Evolutionary conservation across 1,140 invertebrate genomes (phyloP), one percentile per base, ranked within the genome.

Genomic region (Macrobrachium rosenbergii): DNA sequence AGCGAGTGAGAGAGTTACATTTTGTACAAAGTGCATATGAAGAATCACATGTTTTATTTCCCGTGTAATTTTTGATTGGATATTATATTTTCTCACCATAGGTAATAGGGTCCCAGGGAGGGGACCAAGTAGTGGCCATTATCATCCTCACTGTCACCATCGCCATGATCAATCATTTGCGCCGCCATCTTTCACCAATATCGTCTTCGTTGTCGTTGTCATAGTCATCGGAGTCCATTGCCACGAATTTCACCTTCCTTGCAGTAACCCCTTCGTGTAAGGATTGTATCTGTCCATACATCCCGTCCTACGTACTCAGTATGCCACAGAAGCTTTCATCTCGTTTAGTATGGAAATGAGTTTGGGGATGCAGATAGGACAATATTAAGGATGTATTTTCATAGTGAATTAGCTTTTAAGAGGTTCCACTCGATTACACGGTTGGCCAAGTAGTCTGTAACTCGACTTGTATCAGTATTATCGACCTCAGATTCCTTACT

Each of bases 21-120:
- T 87, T 87, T 87, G 85, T 87, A 87, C 85, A 87, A 87, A 87
- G 69, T 81, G 8, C 37, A 80, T n/a, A 87, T 45, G 60, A 82
- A 72, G 85, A 87, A 87, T 87, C 85, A 87, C 85, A 87, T 23
- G 23, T 23, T 76, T 81, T 37, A 81, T 87, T 81, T 52, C 58
- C 37, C 62, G 19, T 73, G 62, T 81, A 23, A 82, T 59, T 60
- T 73, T 81, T 87, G 43, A 45, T 43, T 62, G n/a, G 59, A 82
- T 60, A 73, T 72, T 43, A 82, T 81, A 72, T 85, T 76, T 62
- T 60, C 60, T 58, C 52, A 21, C 52, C 75, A 28, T 59, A 37
- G 23, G n/a, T 77, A 52, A 45, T 63, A 62, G 19, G 19, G 58
- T 75, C 63, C 45, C 62, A 58, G 21, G 52, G 45, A 52, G 75